Conservation (phyloP, 2,797 vertebrate species). For the Malurus leucopterus region DNA sequence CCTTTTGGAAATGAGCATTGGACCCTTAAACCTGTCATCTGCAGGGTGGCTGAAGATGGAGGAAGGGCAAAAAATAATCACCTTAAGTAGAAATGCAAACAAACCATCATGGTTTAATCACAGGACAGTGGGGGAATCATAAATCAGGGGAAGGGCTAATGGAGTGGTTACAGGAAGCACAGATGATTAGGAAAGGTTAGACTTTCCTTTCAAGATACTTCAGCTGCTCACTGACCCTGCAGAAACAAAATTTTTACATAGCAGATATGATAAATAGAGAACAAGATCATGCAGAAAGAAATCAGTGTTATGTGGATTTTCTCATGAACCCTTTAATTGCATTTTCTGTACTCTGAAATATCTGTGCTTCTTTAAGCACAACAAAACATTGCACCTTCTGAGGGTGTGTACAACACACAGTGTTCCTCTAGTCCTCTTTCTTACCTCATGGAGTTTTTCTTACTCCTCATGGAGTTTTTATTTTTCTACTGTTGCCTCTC, state of each 20-base stretch:
- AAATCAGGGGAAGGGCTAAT: constrained; percentile 9
- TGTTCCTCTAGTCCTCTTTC: not conserved
- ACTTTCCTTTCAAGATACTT: not conserved
- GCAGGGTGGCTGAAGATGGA: not conserved
- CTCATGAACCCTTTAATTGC: not conserved
- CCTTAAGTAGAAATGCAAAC: constrained; percentile 41
- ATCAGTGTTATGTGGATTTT: not conserved
- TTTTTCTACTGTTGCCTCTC: not conserved
- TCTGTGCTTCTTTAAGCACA: not conserved
- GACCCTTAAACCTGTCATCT: not conserved
- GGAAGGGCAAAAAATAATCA: constrained; percentile 22
- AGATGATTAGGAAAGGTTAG: not conserved
- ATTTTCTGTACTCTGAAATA: not conserved
- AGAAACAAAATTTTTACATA: not conserved
- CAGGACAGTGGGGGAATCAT: not conserved
- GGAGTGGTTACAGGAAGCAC: constrained; percentile 2
- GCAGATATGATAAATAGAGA: not conserved
- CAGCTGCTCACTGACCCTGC: not conserved
- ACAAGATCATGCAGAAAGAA: not conserved
- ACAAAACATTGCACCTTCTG: not conserved
- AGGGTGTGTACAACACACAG: rapidly evolving
- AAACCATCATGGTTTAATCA: constrained; percentile 24
- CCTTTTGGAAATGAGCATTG: not conserved
- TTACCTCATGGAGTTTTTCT: not conserved
- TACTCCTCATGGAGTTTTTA: rapidly evolving